Percentiles rank a stretch among this genome's conserved stretches.
phyloP scores from a whole-genome alignment of 2,797 vertebrate species.

The Leptoclinus maculatus region DNA sequence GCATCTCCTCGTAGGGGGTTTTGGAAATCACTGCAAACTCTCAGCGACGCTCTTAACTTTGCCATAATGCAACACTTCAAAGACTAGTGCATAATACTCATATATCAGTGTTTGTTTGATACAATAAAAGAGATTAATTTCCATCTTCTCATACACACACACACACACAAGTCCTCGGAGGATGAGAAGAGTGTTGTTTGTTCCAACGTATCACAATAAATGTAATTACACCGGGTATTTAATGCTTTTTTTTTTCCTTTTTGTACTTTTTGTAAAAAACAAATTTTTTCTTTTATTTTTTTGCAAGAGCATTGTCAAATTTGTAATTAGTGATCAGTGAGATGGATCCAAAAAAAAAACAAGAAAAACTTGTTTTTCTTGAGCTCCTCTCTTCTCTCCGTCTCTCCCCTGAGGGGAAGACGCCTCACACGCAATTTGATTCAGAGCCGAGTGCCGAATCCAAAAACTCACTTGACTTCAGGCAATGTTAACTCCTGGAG shows the following conservation, averaged over 20 bases:
- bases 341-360: conserved; percentile 66
- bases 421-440: conserved; percentile 63
- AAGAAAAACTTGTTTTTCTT: conserved; percentile 76
- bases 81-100: conserved; percentile 32
- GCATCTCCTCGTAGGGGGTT: background rate
- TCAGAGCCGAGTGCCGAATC: conserved; percentile 39
- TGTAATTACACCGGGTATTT: conserved; percentile 75
- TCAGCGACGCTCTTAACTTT: conserved; percentile 21
- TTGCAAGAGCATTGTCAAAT: conserved; percentile 67
- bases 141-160: conserved; percentile 1
- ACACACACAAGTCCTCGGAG: conserved; percentile 39
- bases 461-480: conserved; percentile 49
- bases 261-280: conserved; percentile 50
- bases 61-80: conserved; percentile 47
- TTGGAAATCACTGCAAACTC: conserved; percentile 25
- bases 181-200: conserved; percentile 45
- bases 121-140: conserved; percentile 57
- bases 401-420: conserved; percentile 51
- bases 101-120: conserved; percentile 54
- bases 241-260: conserved; percentile 58
- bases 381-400: conserved; percentile 31
- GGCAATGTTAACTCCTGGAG: conserved; percentile 31
- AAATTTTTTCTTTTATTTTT: conserved; percentile 22
- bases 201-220: conserved; percentile 70
- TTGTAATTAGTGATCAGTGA: conserved; percentile 81